Conservation (phyloP, 2,888 invertebrate genomes). For the Leptopilina myrica region DNA sequence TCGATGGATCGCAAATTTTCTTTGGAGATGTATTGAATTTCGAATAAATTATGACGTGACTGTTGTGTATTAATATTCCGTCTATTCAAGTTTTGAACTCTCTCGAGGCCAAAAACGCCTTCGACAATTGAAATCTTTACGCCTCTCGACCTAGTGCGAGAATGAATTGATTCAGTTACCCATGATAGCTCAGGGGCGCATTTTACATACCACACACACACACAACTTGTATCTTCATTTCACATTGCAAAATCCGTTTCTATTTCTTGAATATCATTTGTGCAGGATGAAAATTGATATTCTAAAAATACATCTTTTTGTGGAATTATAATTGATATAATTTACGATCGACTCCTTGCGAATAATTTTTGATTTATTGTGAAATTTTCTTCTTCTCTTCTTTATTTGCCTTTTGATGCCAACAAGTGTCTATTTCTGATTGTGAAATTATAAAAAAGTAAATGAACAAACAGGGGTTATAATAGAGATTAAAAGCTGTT, state of each 20-base stretch:
- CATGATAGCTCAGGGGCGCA: constrained; percentile 16
- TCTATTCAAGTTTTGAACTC: not conserved
- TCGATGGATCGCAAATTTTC: not conserved
- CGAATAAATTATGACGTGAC: not conserved
- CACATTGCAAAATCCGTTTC: not conserved
- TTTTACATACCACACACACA: not conserved
- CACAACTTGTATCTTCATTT: constrained; percentile 34
- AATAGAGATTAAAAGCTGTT: too few species aligned
- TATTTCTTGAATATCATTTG: not conserved
- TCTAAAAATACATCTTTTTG: not conserved
- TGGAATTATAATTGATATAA: too few species aligned
- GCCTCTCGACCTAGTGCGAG: constrained; percentile 17
- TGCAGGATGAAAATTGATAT: not conserved
- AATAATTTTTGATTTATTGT: too few species aligned
- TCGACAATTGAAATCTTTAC: constrained; percentile 4
- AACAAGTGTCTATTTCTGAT: too few species aligned
- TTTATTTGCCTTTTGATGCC: too few species aligned
- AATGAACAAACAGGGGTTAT: too few species aligned
- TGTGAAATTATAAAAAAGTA: too few species aligned
- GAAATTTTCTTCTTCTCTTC: too few species aligned
- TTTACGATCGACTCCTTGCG: too few species aligned
- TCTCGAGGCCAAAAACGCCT: constrained; percentile 21
- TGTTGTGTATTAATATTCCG: not conserved
- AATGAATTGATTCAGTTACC: constrained; percentile 21
- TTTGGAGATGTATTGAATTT: not conserved